Evolutionary conservation across 2,113 vertebrate species (phyloP).

Genomic region (Grammomys surdaster): DNA sequence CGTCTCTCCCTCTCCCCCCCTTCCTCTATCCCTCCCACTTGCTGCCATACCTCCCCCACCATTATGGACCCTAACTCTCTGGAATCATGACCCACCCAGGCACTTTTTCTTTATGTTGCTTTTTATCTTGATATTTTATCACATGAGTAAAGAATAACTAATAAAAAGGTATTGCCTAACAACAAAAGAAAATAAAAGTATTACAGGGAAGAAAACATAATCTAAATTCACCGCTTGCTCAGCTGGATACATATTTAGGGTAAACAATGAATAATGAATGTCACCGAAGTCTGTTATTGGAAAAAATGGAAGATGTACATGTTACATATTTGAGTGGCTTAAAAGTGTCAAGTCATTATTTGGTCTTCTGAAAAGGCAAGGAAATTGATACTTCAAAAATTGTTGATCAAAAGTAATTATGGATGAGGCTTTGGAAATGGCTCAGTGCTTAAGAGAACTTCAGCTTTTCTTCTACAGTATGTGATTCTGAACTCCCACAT

Average conservation of each 20-base stretch:
- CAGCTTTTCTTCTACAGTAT: not conserved
- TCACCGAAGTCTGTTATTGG: not conserved
- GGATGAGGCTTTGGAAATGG: not conserved
- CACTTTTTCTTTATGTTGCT: not conserved
- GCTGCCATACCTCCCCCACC: not conserved
- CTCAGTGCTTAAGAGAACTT: not conserved
- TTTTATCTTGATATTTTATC: not conserved
- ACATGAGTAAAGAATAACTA: not conserved
- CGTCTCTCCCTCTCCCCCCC: not conserved
- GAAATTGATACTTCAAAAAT: not conserved
- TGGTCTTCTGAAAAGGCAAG: not conserved
- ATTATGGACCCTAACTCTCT: not conserved
- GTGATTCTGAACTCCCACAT: not conserved
- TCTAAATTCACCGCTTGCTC: not conserved
- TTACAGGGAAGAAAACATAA: not conserved
- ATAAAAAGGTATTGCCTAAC: not conserved
- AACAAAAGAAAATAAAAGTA: slow-evolving; percentile 5
- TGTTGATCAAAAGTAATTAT: not conserved
- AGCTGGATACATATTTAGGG: not conserved
- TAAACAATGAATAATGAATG: not conserved
- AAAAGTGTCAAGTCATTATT: not conserved
- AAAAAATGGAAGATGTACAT: not conserved
- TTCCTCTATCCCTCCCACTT: not conserved
- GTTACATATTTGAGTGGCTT: not conserved
- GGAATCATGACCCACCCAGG: not conserved